Conservation (phyloP, 1,140 invertebrate genomes). For the Thaumetopoea pityocampa region DNA sequence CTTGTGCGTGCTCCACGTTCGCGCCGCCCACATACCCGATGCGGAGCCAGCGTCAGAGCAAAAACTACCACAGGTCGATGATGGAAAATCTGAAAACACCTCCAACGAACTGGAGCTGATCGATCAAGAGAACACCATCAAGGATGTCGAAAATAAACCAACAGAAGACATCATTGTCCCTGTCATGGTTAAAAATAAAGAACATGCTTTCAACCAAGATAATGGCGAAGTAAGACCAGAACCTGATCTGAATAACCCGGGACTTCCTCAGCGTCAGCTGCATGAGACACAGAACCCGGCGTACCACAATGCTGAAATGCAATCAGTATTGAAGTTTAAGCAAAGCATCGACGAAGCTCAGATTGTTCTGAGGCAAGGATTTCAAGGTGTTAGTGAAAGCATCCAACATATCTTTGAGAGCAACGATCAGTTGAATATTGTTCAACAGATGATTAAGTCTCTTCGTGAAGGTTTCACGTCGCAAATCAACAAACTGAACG, state of each 20-base stretch:
- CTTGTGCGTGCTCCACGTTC: constrained; percentile 32
- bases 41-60: constrained; percentile 4
- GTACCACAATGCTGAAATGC: constrained; percentile 34
- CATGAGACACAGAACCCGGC: constrained; percentile 62
- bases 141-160: constrained; percentile 43
- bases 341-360: constrained; percentile 40
- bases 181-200: constrained; percentile 33
- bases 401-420: constrained; percentile 41
- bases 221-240: constrained; percentile 28
- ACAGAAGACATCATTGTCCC: constrained; percentile 40
- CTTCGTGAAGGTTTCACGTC: constrained; percentile 36
- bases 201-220: constrained; percentile 26
- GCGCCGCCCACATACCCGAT: constrained; percentile 42
- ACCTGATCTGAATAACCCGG: constrained; percentile 53
- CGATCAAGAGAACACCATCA: constrained; percentile 27
- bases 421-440: constrained; percentile 35
- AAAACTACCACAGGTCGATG: constrained; percentile 18
- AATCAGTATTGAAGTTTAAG: constrained; percentile 32
- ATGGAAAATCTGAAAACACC: constrained; percentile 39
- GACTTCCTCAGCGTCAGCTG: constrained; percentile 52
- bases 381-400: constrained; percentile 37
- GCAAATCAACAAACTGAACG: constrained; percentile 43
- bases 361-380: constrained; percentile 34
- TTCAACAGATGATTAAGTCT: constrained; percentile 40
- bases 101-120: constrained; percentile 33